phyloP scores from a whole-genome alignment of 2,888 invertebrate species.

The Tenthredo livida region DNA sequence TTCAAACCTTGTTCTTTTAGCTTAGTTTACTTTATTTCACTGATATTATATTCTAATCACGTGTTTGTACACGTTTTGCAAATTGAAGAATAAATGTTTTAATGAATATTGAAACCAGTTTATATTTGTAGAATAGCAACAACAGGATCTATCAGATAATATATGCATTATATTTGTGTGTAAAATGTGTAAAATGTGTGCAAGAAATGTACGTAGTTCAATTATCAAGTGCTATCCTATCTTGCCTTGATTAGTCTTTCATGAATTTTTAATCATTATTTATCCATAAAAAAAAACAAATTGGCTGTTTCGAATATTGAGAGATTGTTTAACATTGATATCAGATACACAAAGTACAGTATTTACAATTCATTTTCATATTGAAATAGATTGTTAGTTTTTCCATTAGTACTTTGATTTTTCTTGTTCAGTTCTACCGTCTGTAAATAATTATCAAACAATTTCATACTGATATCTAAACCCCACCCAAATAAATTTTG shows the following conservation, averaged over 20 bases:
- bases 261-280: background rate
- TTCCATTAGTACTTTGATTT: background rate
- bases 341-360: background rate
- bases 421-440: background rate
- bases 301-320: background rate
- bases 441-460: background rate
- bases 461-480: background rate
- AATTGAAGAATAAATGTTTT: background rate
- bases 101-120: background rate
- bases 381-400: background rate
- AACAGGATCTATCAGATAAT: slow-evolving; percentile 42
- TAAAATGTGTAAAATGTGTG: slow-evolving; percentile 46
- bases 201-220: slow-evolving; percentile 47
- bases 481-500: slow-evolving; percentile 18
- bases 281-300: slow-evolving; percentile 7
- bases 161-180: slow-evolving; percentile 26
- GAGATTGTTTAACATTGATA: background rate
- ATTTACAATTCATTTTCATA: background rate
- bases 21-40: background rate
- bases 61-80: background rate
- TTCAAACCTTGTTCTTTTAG: background rate
- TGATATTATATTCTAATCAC: background rate
- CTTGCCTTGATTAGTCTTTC: slow-evolving; percentile 26
- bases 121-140: background rate
- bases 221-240: slow-evolving; percentile 45